phyloP scores from a whole-genome alignment of 2,888 invertebrate genomes.

The Keiferia lycopersicella region DNA sequence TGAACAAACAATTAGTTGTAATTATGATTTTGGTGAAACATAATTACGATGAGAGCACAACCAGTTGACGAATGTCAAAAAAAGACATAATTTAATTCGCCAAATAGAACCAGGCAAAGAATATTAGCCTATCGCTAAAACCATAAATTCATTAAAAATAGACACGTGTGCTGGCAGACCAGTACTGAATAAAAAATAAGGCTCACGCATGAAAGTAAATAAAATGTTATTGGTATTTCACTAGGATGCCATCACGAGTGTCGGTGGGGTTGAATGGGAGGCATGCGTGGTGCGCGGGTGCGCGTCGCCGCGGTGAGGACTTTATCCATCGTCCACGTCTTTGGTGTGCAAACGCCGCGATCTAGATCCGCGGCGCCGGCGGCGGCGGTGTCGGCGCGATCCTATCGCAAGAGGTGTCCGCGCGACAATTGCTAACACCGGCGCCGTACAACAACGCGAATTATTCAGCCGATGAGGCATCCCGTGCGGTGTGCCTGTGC shows the following conservation, averaged over 20 bases:
- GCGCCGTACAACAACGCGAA: constrained; percentile 66
- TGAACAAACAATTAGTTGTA: constrained; percentile 48
- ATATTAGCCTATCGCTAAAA: neutral
- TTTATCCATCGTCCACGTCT: constrained; percentile 74
- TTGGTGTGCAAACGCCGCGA: constrained; percentile 70
- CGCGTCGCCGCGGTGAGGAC: constrained; percentile 54
- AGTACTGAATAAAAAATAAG: constrained; percentile 21
- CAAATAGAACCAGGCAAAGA: too few relatives aligned
- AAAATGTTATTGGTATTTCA: constrained; percentile 37
- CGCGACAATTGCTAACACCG: constrained; percentile 78
- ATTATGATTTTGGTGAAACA: constrained; percentile 39
- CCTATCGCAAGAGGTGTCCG: constrained; percentile 66
- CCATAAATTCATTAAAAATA: neutral
- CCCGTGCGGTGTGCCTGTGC: constrained; percentile 41
- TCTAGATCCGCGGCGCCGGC: constrained; percentile 71
- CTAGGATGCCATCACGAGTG: constrained; percentile 73
- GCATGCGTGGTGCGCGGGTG: constrained; percentile 56
- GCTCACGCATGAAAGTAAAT: constrained; percentile 16
- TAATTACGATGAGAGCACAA: constrained; percentile 30
- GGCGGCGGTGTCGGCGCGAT: constrained; percentile 66
- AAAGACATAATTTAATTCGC: too few relatives aligned
- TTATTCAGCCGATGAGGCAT: constrained; percentile 60
- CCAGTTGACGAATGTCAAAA: neutral
- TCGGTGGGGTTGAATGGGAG: constrained; percentile 53
- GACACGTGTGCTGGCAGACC: neutral